Evolutionary conservation across 2,113 vertebrate species (phyloP), one percentile per base, ranked within the genome.

Genomic region (Ranitomeya imitator): DNA sequence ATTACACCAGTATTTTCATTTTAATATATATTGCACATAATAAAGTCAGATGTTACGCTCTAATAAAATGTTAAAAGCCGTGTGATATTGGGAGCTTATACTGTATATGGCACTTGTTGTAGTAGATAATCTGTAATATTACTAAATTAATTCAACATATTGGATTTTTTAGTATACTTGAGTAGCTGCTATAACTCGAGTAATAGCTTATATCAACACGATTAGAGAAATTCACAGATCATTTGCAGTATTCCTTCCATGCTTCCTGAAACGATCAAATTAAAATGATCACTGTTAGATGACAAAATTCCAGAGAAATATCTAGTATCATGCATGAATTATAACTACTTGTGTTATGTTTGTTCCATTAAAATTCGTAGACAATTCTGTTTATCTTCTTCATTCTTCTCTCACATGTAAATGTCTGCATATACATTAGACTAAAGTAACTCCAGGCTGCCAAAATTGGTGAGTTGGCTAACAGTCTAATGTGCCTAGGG

Each of bases 131-230:
- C 31, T 81, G 26, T 61, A 60, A 18, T 23, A 81, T 1, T 6
- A 31, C 31, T 16, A 26, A 31, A 81, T 60, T 61, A 37, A 45
- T 82, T 61, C 31, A 63, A 12, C 18, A 51, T 54, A 54, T 37
- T 82, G 26, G 23, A 45, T 8, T 37, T 63, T 16, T 63, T 23
- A 31, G 23, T 15, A 31, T 80, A 31, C 57, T 63, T 21, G 9
- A 61, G 26, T 12, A 61, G 15, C 8, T 45, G 61, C 59, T 11
- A 80, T 14, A 61, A 63, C 9, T 63, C 31, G 51, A 82, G 79
- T 82, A 63, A 82, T 82, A 21, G 59, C 79, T 82, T 82, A 82
- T 61, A 82, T 61, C 79, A 82, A 63, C 79, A 82, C 18, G 45
- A 82, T 81, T 81, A 60, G 57, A 81, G 79, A 60, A 61, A 60